Evolutionary conservation across 2,888 invertebrate species (phyloP).

Genomic region (Thecophora atra): DNA sequence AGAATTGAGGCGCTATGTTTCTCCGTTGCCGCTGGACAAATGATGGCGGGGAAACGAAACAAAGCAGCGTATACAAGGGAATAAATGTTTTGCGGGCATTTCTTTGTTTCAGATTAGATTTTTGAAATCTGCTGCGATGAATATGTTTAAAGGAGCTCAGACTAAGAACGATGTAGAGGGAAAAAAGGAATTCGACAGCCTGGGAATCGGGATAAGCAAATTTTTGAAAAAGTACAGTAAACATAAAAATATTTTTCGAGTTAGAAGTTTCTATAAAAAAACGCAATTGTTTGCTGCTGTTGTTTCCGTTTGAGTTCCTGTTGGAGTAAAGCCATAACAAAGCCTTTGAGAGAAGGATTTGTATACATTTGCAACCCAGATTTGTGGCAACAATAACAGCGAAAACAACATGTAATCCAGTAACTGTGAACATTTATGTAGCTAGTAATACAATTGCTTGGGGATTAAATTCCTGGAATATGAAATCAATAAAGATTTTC

Average conservation of each 20-base stretch:
- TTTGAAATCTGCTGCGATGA: no score
- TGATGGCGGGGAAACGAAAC: neutral
- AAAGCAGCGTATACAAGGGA: no score
- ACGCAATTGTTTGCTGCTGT: neutral
- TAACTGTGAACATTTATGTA: no score
- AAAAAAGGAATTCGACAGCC: neutral
- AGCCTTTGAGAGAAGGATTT: neutral
- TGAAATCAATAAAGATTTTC: neutral
- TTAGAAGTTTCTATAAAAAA: neutral
- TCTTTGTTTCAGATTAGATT: no score
- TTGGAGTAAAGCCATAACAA: neutral
- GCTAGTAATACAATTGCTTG: neutral
- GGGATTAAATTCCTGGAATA: neutral
- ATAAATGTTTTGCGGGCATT: no score
- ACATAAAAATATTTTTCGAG: constrained; percentile 19
- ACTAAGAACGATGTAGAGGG: no score
- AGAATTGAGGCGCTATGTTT: neutral
- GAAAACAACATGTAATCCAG: no score
- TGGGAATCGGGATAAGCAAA: neutral
- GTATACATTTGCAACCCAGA: neutral
- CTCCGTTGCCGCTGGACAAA: neutral
- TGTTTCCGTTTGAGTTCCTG: neutral
- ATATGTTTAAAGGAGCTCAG: no score
- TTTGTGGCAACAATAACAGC: neutral
- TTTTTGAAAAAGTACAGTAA: constrained; percentile 8